Evolutionary conservation across 2,888 invertebrate species (phyloP).

Genomic region (Diabrotica balteata): DNA sequence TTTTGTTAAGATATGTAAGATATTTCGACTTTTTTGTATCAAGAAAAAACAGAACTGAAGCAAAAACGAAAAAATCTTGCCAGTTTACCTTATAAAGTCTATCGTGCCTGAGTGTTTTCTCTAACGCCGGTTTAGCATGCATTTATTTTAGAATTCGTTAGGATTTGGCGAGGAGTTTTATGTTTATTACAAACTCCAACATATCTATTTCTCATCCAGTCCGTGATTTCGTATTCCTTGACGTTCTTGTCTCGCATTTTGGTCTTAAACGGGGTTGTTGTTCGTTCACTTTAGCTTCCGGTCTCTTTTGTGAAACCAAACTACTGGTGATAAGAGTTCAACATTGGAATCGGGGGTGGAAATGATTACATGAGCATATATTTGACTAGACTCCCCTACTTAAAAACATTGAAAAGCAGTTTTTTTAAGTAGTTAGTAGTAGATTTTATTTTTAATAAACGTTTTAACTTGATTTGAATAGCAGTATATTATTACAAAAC

Average conservation of each 20-base stretch:
- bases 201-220: slow-evolving; percentile 32
- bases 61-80: no score
- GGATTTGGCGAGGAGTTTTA: slow-evolving; percentile 29
- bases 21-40: no score
- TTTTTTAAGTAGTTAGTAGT: no score
- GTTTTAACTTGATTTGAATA: no score
- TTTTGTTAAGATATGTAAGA: no score
- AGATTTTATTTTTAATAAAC: no score
- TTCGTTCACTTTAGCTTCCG: slow-evolving; percentile 19
- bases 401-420: no score
- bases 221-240: slow-evolving; percentile 31
- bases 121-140: slow-evolving; percentile 31
- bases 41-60: no score
- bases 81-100: no score
- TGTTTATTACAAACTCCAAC: slow-evolving; percentile 29
- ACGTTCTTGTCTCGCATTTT: slow-evolving; percentile 25
- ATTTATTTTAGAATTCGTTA: slow-evolving; percentile 33
- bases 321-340: slow-evolving; percentile 21
- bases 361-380: no score
- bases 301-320: slow-evolving; percentile 24
- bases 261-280: slow-evolving; percentile 22
- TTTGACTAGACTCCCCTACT: no score
- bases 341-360: slow-evolving; percentile 18
- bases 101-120: slow-evolving; percentile 21
- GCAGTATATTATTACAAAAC: no score